Evolutionary conservation across 2,888 invertebrate genomes (phyloP).

Genomic region (Acronicta psi): DNA sequence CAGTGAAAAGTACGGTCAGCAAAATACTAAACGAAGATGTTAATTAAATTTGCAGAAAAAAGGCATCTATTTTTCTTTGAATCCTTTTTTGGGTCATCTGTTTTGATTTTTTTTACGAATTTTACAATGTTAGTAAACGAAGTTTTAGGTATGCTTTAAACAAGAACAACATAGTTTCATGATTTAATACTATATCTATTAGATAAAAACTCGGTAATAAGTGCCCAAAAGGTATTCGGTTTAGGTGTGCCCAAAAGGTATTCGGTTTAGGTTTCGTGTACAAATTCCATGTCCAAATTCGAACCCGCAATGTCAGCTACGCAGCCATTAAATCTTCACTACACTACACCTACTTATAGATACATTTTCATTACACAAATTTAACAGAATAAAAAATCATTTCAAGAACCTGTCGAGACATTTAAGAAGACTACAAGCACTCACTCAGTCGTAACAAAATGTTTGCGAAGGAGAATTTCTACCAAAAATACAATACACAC

Average conservation of each 20-base stretch:
- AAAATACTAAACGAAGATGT: constrained; percentile 53
- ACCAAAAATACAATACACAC: constrained; percentile 25
- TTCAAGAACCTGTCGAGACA: constrained; percentile 25
- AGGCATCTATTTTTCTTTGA: neutral
- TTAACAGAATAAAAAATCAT: constrained; percentile 26
- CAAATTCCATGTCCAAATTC: no score
- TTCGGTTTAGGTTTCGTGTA: no score
- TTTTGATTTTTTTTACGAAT: no score
- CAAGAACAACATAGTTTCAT: no score
- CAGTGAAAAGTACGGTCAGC: constrained; percentile 69
- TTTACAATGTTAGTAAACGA: no score
- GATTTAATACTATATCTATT: no score
- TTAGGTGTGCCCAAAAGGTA: no score
- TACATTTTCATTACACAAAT: constrained; percentile 34
- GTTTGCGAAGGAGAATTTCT: constrained; percentile 31
- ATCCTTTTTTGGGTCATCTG: neutral
- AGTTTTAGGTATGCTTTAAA: no score
- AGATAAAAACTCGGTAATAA: no score
- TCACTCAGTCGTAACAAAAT: constrained; percentile 42
- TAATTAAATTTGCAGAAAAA: constrained; percentile 47
- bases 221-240: no score
- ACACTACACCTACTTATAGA: neutral
- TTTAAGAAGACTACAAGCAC: constrained; percentile 36
- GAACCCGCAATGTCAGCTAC: no score
- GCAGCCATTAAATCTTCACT: no score